Evolutionary conservation across 2,113 vertebrate species (phyloP).

Genomic region (Camelus bactrianus): DNA sequence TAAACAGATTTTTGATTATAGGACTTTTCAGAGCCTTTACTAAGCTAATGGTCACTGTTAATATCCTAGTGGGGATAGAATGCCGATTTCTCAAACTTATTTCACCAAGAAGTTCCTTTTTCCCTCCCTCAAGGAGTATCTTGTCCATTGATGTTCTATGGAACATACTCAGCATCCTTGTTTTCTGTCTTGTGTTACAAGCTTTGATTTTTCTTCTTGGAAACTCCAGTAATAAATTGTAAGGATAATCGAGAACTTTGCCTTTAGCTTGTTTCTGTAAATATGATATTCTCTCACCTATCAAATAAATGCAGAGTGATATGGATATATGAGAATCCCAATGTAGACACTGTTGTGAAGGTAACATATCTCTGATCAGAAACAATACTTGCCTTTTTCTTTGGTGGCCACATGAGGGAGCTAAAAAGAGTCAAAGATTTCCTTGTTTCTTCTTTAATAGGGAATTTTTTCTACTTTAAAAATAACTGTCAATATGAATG

Average conservation of each 20-base stretch:
- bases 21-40: not conserved
- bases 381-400: conserved; percentile 55
- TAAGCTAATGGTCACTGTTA: not conserved
- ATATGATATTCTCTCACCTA: not conserved
- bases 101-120: not conserved
- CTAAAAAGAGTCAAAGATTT: conserved; percentile 60
- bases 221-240: not conserved
- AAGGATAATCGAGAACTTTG: not conserved
- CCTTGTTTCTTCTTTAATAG: not conserved
- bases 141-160: not conserved
- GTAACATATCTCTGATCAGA: not conserved
- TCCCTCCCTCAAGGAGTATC: not conserved
- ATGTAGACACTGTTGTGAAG: not conserved
- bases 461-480: not conserved
- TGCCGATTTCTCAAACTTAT: not conserved
- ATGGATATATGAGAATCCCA: not conserved
- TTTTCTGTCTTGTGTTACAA: conserved; percentile 9
- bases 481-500: not conserved
- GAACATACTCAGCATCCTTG: not conserved
- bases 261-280: not conserved
- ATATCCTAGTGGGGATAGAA: not conserved
- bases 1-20: not conserved
- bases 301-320: not conserved
- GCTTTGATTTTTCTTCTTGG: not conserved
- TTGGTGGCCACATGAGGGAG: conserved; percentile 74